phyloP scores from a whole-genome alignment of 2,888 invertebrate species.

The Parasteatoda lunata region DNA sequence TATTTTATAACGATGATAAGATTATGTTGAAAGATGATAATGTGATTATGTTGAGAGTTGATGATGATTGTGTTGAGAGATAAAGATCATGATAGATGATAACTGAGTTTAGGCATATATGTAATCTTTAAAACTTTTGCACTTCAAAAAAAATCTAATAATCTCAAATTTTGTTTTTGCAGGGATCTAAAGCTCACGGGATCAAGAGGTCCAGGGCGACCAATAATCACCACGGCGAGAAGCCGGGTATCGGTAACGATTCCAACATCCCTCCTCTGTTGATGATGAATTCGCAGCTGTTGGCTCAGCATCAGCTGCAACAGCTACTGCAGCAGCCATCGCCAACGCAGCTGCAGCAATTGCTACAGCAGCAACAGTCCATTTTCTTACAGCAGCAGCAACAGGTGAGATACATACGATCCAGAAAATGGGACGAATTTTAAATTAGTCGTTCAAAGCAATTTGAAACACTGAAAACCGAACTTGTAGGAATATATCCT shows the following conservation, averaged over 20 bases:
- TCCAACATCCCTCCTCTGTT: constrained; percentile 59
- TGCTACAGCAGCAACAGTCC: constrained; percentile 83
- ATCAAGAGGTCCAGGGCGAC: constrained; percentile 60
- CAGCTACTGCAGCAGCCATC: constrained; percentile 85
- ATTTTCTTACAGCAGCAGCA: constrained; percentile 78
- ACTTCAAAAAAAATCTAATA: no score
- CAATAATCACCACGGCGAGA: constrained; percentile 35
- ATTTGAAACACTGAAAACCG: no score
- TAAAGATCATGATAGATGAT: no score
- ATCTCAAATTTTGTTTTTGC: neutral
- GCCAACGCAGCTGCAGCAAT: constrained; percentile 82
- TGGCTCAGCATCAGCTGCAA: constrained; percentile 82
- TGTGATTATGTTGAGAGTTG: no score
- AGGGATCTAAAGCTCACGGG: constrained; percentile 63
- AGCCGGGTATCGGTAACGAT: constrained; percentile 35
- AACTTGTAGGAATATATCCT: no score
- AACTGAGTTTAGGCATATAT: no score
- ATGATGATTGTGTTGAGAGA: no score
- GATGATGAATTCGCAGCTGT: constrained; percentile 69
- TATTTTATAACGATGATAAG: no score
- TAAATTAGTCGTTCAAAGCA: no score
- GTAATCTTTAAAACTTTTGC: no score
- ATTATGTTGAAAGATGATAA: no score
- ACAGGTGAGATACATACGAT: constrained; percentile 71
- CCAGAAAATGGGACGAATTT: no score